A percentile compares a stretch with the other conserved stretches of the same genome.
Conservation (phyloP, 2,888 invertebrate genomes). For the Drosophila prostipennis region DNA sequence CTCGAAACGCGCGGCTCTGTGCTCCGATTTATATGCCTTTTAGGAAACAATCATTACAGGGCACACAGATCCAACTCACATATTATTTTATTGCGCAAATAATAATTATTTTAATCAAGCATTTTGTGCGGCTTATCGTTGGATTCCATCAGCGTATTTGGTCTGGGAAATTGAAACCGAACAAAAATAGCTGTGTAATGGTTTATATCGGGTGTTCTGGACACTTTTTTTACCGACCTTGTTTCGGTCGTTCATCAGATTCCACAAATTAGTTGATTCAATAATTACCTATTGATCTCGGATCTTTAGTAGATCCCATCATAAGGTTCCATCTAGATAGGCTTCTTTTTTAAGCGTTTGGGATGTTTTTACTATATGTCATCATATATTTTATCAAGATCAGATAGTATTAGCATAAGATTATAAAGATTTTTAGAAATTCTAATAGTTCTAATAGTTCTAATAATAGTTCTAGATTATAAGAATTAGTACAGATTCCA, state of each 20-base stretch:
- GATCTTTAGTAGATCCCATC: background rate
- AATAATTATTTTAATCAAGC: conserved; percentile 66
- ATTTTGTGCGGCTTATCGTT: conserved; percentile 59
- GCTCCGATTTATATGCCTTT: conserved; percentile 58
- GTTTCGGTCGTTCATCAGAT: background rate
- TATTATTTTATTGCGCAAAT: conserved; percentile 65
- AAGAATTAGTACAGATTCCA: too few relatives aligned
- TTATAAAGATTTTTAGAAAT: too few relatives aligned
- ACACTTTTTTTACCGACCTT: conserved; percentile 18
- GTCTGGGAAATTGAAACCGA: conserved; percentile 24
- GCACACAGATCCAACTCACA: background rate
- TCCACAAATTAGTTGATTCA: conserved; percentile 14
- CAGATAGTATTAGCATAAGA: too few relatives aligned
- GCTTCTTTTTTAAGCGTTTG: too few relatives aligned
- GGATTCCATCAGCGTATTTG: conserved; percentile 32
- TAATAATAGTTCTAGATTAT: too few relatives aligned
- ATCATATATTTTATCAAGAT: too few relatives aligned
- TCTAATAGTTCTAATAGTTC: too few relatives aligned
- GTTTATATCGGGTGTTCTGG: background rate
- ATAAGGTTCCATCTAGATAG: background rate
- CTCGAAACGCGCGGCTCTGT: conserved; percentile 64
- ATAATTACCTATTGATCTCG: conserved; percentile 1
- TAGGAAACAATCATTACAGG: conserved; percentile 65
- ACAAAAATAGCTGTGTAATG: conserved; percentile 24
- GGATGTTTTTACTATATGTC: too few relatives aligned